phyloP scores from a whole-genome alignment of 1,140 invertebrate species.

The Heliconius melpomene region DNA sequence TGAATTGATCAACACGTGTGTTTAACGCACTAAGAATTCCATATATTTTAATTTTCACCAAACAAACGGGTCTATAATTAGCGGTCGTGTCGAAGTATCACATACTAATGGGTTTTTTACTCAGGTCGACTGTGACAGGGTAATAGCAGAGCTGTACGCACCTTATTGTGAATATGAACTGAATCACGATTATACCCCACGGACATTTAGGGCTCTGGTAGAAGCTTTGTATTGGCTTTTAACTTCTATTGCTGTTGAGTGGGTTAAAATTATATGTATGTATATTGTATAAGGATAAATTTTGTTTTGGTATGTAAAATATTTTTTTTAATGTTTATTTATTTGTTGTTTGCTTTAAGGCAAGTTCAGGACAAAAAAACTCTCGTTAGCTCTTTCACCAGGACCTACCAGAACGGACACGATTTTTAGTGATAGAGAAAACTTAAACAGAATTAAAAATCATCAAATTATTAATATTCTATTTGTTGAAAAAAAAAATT shows the following conservation, averaged over 20 bases:
- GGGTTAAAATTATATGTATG: neutral
- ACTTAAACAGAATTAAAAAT: no score
- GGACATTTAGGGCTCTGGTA: conserved; percentile 17
- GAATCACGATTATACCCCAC: conserved; percentile 30
- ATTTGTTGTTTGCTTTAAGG: no score
- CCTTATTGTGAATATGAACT: conserved; percentile 33
- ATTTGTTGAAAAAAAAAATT: no score
- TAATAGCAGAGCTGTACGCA: conserved; percentile 36
- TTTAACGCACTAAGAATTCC: neutral
- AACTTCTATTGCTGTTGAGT: neutral
- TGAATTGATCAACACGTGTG: neutral
- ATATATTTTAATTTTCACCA: conserved; percentile 13
- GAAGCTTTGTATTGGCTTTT: conserved; percentile 32
- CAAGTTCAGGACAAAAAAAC: no score
- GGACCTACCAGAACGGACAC: no score
- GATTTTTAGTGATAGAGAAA: no score
- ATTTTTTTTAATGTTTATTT: neutral
- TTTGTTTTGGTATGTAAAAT: no score
- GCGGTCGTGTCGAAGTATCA: conserved; percentile 31
- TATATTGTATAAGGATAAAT: neutral
- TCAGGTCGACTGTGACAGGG: conserved; percentile 26
- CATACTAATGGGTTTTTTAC: conserved; percentile 34
- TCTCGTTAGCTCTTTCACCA: no score
- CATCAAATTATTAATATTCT: no score
- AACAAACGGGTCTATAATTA: conserved; percentile 16